Conservation (phyloP, 2,113 vertebrate species). For the Tyrannus savana region DNA sequence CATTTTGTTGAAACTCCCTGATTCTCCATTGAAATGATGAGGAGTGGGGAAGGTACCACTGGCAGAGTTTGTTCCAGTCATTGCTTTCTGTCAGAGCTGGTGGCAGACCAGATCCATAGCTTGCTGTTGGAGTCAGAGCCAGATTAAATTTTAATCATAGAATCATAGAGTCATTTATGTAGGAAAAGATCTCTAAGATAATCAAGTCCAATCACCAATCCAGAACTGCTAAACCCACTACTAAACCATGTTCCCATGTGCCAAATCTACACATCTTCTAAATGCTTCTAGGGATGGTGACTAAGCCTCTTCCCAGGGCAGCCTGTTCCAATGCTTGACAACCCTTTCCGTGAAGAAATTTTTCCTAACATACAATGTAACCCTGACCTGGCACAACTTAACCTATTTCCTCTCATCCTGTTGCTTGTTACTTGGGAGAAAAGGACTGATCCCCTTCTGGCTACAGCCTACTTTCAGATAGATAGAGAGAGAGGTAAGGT, state of each 20-base stretch:
- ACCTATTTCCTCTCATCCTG: not conserved
- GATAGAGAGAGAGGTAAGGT: not conserved
- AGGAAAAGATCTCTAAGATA: not conserved
- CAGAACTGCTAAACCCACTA: not conserved
- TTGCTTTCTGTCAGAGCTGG: not conserved
- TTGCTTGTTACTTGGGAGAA: not conserved
- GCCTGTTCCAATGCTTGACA: not conserved
- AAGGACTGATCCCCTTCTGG: not conserved
- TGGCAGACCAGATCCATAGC: not conserved
- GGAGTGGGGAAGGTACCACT: not conserved
- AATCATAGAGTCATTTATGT: not conserved
- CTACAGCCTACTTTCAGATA: not conserved
- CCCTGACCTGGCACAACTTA: fast-evolving
- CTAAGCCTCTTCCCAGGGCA: not conserved
- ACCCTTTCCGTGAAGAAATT: not conserved
- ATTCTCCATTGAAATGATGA: not conserved
- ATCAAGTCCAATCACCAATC: not conserved
- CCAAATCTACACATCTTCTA: not conserved
- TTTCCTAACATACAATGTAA: not conserved
- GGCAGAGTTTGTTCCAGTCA: not conserved
- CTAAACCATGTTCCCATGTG: not conserved
- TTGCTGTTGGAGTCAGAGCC: not conserved
- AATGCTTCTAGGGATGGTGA: not conserved
- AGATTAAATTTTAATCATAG: not conserved
- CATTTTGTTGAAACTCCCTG: not conserved